phyloP scores from a whole-genome alignment of 2,888 invertebrate species.

The Diloba caeruleocephala region DNA sequence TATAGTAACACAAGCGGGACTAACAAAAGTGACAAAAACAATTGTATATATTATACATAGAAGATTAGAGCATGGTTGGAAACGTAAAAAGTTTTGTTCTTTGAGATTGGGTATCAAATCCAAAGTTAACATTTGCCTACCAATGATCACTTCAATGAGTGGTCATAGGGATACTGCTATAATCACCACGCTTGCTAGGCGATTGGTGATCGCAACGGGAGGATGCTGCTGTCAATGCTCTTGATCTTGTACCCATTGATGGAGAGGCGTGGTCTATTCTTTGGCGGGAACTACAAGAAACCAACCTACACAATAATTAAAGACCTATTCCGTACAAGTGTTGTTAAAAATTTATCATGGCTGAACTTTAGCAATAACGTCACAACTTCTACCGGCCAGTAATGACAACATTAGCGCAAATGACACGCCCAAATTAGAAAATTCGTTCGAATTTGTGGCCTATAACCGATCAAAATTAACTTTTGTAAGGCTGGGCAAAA shows the following conservation, averaged over 20 bases:
- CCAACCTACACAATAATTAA: slow-evolving; percentile 40
- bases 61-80: too few species aligned
- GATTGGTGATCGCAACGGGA: too few species aligned
- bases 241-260: too few species aligned
- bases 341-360: slow-evolving; percentile 49
- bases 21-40: too few species aligned
- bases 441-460: slow-evolving; percentile 68
- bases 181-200: too few species aligned
- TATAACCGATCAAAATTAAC: slow-evolving; percentile 70
- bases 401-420: slow-evolving; percentile 75
- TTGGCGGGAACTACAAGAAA: too few species aligned
- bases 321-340: slow-evolving; percentile 43
- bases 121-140: slow-evolving; percentile 14
- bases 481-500: slow-evolving; percentile 62
- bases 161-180: too few species aligned
- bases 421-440: slow-evolving; percentile 75
- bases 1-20: too few species aligned
- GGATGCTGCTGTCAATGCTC: too few species aligned
- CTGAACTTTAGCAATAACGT: slow-evolving; percentile 53
- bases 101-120: background rate
- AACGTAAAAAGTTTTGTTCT: background rate
- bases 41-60: too few species aligned
- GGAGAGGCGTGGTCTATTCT: too few species aligned
- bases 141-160: too few species aligned
- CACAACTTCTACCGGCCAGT: slow-evolving; percentile 55